Conservation (phyloP, 1,140 invertebrate species). For the Temnothorax nylanderi region DNA sequence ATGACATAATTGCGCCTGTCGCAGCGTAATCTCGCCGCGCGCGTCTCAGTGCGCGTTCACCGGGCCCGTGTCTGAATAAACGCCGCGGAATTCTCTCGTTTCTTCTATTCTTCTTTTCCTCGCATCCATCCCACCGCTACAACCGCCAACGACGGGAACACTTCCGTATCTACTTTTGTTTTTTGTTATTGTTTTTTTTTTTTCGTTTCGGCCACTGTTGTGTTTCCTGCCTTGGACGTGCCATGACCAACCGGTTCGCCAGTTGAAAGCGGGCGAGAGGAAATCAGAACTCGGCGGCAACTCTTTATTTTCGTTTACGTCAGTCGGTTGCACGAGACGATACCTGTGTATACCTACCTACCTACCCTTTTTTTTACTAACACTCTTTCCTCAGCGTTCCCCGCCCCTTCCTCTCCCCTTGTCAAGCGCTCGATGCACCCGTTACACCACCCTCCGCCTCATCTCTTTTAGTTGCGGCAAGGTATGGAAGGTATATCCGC, state of each 20-base stretch:
- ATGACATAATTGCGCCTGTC: constrained; percentile 58
- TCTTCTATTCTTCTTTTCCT: neutral
- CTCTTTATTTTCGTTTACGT: constrained; percentile 63
- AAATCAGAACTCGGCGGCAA: constrained; percentile 53
- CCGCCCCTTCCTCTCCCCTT: no score
- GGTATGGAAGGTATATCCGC: constrained; percentile 26
- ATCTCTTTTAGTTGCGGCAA: constrained; percentile 34
- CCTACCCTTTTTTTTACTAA: neutral
- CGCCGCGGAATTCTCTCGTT: constrained; percentile 28
- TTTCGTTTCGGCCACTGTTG: constrained; percentile 2
- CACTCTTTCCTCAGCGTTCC: constrained; percentile 2
- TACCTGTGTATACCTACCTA: constrained; percentile 1
- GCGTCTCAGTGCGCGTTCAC: neutral
- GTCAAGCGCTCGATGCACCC: neutral
- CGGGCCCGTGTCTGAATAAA: constrained; percentile 51
- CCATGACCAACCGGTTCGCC: neutral
- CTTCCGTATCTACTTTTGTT: neutral
- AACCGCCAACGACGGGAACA: neutral
- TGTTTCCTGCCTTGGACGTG: constrained; percentile 25
- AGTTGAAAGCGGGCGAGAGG: constrained; percentile 6
- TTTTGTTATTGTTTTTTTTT: neutral
- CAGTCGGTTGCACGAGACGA: constrained; percentile 25
- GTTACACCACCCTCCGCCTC: constrained; percentile 2
- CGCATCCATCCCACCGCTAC: neutral
- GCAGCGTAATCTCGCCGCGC: constrained; percentile 53